Base-by-base conservation (phyloP, 1,140 invertebrate genomes). In the Drosophila nigrodunni region DNA sequence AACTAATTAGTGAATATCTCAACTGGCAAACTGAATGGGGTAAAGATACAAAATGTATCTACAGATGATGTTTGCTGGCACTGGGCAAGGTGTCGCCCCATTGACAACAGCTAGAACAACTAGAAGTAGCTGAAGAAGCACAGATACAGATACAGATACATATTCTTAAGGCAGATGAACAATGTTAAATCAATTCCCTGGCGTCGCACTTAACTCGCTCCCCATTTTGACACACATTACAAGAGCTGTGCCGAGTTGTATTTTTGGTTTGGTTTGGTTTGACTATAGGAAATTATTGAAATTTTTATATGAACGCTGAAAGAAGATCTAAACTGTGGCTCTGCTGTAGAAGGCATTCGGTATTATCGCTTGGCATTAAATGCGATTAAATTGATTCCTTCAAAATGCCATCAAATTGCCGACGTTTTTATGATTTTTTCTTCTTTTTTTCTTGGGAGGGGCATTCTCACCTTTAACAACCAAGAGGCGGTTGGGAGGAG, bases 371-470 rank as follows among this genome's bases (percentile, higher is more conserved):
- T 52, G 78, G 86, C 85, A 89, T 89, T 89, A 89, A 89, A 89
- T 81, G 80, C 85, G 85, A 89, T 89, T 89, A 89, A 89, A 89
- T 89, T 85, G 85, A 89, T 89, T 89, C 49, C 85, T 75, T 60
- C 44, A 67, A 81, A 89, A 85, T 85, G 82, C 78, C 79, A 79
- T 86, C 82, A 86, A 86, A 86, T 85, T 47, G 73, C 73, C 60
- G 73, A 43, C 44, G 52, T 64, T 86, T 88, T 88, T 75, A 75
- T 70, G 50, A 70, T 73, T 74, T 80, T 62, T 78, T 46, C 46
- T 43, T 68, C 59, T 25, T 57, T 8, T 21, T 18, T 10, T 41
- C n/a, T 13, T 10, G 7, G 66, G 6, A 3, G 39, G 37, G 69
- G 68, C 79, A 77, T 80, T 80, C 71, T 85, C 82, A 85, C 78